Evolutionary conservation across 1,140 invertebrate genomes (phyloP).

Genomic region (Heliothis subflexa): DNA sequence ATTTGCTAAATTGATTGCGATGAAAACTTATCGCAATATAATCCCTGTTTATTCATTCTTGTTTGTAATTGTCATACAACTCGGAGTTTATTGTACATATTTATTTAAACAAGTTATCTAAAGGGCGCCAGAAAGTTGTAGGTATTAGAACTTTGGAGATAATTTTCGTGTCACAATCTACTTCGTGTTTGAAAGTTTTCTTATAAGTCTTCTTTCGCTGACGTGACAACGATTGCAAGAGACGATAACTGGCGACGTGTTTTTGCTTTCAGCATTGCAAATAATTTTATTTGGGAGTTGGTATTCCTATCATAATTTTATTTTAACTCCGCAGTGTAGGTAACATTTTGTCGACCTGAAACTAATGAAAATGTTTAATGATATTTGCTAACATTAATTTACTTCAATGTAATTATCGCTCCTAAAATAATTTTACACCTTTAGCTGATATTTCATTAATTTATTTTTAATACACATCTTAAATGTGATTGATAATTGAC

Average conservation of each 20-base stretch:
- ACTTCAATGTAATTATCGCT: too few species aligned
- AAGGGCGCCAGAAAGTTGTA: neutral
- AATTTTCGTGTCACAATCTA: slow-evolving; percentile 6
- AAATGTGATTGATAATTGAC: too few species aligned
- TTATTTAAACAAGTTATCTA: slow-evolving; percentile 24
- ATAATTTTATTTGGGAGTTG: neutral
- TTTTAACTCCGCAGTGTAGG: too few species aligned
- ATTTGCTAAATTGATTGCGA: slow-evolving; percentile 17
- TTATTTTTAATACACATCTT: too few species aligned
- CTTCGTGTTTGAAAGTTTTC: neutral
- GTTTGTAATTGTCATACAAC: slow-evolving; percentile 14
- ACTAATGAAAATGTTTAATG: too few species aligned
- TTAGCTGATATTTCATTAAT: too few species aligned
- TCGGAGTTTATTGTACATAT: slow-evolving; percentile 18
- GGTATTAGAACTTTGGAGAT: neutral
- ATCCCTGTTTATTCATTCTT: slow-evolving; percentile 29
- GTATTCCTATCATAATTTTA: neutral
- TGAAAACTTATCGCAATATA: slow-evolving; percentile 2
- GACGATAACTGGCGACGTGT: neutral
- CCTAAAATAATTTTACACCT: too few species aligned
- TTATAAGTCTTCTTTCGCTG: neutral
- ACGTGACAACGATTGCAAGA: neutral
- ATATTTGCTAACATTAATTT: too few species aligned
- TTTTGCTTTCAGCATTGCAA: neutral
- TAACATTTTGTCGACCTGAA: too few species aligned